These are phyloP conservation scores for Poecile atricapillus DNA, from an alignment of 2,113 vertebrate species.

Conservation along the genomic window DNA sequence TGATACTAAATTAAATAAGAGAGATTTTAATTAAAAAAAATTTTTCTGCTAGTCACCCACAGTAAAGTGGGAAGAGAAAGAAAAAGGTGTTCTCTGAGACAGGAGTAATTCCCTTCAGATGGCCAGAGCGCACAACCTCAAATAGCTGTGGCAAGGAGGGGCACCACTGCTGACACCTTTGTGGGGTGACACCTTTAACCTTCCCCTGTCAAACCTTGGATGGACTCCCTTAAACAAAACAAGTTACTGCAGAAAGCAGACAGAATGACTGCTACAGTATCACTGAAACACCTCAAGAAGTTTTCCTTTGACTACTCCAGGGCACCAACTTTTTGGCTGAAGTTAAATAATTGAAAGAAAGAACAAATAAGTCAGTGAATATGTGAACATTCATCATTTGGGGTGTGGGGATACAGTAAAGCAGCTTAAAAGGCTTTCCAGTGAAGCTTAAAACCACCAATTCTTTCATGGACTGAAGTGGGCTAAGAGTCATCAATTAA, in stretches of 20 bases:
- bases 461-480: not conserved
- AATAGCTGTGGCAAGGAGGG: not conserved
- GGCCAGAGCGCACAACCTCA: not conserved
- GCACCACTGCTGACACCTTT: rapidly evolving
- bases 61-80: not conserved
- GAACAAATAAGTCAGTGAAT: not conserved
- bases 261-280: not conserved
- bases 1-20: not conserved
- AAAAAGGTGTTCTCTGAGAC: not conserved
- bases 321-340: not conserved
- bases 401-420: not conserved
- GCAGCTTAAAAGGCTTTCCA: not conserved
- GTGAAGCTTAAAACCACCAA: not conserved
- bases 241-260: not conserved
- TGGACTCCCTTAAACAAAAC: not conserved
- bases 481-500: not conserved
- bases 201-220: not conserved
- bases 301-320: not conserved
- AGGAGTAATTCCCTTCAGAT: not conserved
- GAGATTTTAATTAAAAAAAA: not conserved
- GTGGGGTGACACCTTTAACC: not conserved
- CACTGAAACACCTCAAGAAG: not conserved
- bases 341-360: not conserved
- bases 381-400: not conserved
- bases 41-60: not conserved